A percentile compares a stretch with the other conserved stretches of the same genome.
phyloP scores from a whole-genome alignment of 2,888 invertebrate genomes.

The Molanna angustata region DNA sequence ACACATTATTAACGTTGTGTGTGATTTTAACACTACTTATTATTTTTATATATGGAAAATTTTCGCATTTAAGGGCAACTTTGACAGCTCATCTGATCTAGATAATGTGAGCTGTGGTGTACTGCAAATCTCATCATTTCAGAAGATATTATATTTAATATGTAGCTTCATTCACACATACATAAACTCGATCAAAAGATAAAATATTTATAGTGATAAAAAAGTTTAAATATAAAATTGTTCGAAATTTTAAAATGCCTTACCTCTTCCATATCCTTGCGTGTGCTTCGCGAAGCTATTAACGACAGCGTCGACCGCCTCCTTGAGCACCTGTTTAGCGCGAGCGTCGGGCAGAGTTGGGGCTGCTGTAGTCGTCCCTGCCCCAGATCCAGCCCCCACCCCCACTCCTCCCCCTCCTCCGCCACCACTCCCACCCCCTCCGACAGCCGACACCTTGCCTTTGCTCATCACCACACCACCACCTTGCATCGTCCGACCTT shows the following conservation, averaged over 20 bases:
- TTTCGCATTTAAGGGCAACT: no score
- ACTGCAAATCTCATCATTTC: no score
- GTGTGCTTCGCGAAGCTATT: slow-evolving; percentile 72
- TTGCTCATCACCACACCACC: slow-evolving; percentile 32
- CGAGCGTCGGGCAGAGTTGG: slow-evolving; percentile 51
- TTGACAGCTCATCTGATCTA: no score
- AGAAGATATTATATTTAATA: no score
- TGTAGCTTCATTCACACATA: no score
- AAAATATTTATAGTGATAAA: no score
- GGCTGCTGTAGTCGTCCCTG: slow-evolving; percentile 35
- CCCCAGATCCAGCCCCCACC: slow-evolving; percentile 11
- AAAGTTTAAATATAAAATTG: not conserved
- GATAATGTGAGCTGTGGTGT: no score
- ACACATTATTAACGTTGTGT: no score
- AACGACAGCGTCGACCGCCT: slow-evolving; percentile 71
- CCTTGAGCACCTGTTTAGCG: slow-evolving; percentile 59
- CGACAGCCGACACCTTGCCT: slow-evolving; percentile 24
- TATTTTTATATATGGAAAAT: no score
- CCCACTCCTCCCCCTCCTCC: slow-evolving; percentile 37
- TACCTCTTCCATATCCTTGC: slow-evolving; percentile 68
- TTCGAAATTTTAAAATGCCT: slow-evolving; percentile 33
- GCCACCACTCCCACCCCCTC: slow-evolving; percentile 12
- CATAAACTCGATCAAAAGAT: no score
- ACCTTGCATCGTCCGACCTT: slow-evolving; percentile 31
- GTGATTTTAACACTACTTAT: no score